Evolutionary conservation across 1,140 invertebrate species (phyloP).

Genomic region (Drosophila tani): DNA sequence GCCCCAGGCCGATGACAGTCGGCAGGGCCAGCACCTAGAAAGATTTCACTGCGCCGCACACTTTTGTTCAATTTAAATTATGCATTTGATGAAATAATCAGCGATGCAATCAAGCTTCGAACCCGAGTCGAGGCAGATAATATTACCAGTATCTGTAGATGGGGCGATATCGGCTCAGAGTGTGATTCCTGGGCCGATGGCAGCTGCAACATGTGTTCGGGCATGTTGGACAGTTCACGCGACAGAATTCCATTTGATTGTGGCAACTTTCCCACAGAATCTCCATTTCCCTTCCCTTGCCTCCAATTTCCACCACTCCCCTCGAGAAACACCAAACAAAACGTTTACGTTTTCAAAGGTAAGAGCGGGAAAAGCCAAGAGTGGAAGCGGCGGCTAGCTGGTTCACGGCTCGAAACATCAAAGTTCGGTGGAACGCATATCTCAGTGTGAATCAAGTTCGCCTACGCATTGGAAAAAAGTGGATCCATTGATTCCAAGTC

Average conservation of each 20-base stretch:
- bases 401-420: slow-evolving; percentile 75
- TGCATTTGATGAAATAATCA: slow-evolving; percentile 80
- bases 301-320: neutral
- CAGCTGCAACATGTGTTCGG: slow-evolving; percentile 70
- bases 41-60: slow-evolving; percentile 63
- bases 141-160: slow-evolving; percentile 57
- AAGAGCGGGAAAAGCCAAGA: slow-evolving; percentile 30
- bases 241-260: slow-evolving; percentile 78
- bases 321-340: slow-evolving; percentile 55
- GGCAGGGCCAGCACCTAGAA: slow-evolving; percentile 30
- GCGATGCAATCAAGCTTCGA: slow-evolving; percentile 72
- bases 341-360: slow-evolving; percentile 58
- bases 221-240: slow-evolving; percentile 69
- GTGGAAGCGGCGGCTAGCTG: slow-evolving; percentile 42
- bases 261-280: slow-evolving; percentile 81
- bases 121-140: slow-evolving; percentile 46
- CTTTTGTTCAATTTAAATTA: slow-evolving; percentile 77
- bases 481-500: slow-evolving; percentile 80
- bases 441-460: slow-evolving; percentile 80
- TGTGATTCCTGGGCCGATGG: slow-evolving; percentile 41
- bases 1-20: slow-evolving; percentile 51
- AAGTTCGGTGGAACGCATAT: slow-evolving; percentile 83
- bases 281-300: slow-evolving; percentile 26
- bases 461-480: slow-evolving; percentile 78
- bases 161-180: slow-evolving; percentile 38